Evolutionary conservation across 2,113 vertebrate genomes (phyloP).

Genomic region (Clarias macrocephalus): DNA sequence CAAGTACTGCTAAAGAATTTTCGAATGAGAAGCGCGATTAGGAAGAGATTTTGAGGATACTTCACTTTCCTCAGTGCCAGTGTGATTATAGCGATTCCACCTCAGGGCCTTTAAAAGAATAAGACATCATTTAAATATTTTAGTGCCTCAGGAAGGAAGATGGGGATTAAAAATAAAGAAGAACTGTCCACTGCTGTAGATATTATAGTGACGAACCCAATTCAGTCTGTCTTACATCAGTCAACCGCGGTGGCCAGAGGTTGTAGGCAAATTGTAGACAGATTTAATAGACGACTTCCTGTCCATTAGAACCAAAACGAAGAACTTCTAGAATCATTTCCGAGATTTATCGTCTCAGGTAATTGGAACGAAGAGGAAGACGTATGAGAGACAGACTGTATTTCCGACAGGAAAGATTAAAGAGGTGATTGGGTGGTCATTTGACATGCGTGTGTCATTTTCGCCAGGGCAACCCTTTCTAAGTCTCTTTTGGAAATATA

Average conservation of each 20-base stretch:
- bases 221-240: constrained; percentile 74
- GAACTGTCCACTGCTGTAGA: constrained; percentile 59
- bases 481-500: constrained; percentile 18
- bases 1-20: constrained; percentile 55
- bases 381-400: constrained; percentile 65
- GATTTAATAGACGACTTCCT: constrained; percentile 78
- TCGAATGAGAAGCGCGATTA: constrained; percentile 65
- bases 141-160: constrained; percentile 63
- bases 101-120: constrained; percentile 66
- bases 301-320: constrained; percentile 76
- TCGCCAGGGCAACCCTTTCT: constrained; percentile 2
- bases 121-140: constrained; percentile 78
- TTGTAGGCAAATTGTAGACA: constrained; percentile 63
- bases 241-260: constrained; percentile 56
- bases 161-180: constrained; percentile 55
- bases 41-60: constrained; percentile 60
- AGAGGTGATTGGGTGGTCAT: constrained; percentile 59
- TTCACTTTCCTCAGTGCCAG: constrained; percentile 55
- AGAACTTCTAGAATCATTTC: constrained; percentile 66
- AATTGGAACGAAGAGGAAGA: constrained; percentile 75
- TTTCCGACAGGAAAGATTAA: constrained; percentile 66
- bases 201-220: constrained; percentile 72
- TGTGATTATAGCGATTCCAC: constrained; percentile 62
- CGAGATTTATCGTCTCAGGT: constrained; percentile 79
- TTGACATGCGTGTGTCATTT: constrained; percentile 53